Evolutionary conservation across 2,888 invertebrate genomes (phyloP).

Genomic region (Alentia gelatinosa): DNA sequence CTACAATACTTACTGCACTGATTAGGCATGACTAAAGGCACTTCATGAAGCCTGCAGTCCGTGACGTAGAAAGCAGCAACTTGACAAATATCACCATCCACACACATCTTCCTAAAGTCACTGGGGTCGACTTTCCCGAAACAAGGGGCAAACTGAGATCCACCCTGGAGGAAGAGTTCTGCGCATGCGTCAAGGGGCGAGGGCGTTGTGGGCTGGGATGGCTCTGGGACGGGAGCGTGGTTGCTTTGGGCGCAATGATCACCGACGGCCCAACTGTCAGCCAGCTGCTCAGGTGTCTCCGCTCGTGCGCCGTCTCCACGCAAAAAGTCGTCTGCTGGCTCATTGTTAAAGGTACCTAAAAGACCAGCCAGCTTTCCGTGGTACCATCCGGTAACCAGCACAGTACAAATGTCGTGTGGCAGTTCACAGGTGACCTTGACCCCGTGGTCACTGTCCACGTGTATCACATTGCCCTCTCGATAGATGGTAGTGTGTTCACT

Average conservation of each 20-base stretch:
- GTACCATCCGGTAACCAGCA: slow-evolving; percentile 92
- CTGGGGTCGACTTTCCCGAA: slow-evolving; percentile 81
- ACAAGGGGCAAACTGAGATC: slow-evolving; percentile 84
- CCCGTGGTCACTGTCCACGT: slow-evolving; percentile 82
- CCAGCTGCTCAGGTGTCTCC: not conserved
- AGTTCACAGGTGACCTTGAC: slow-evolving; percentile 80
- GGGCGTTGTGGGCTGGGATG: slow-evolving; percentile 80
- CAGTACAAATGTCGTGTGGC: slow-evolving; percentile 84
- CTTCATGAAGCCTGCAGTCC: slow-evolving; percentile 84
- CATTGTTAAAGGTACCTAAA: slow-evolving; percentile 94
- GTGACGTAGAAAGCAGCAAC: slow-evolving; percentile 88
- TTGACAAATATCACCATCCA: slow-evolving; percentile 82
- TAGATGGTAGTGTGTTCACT: slow-evolving; percentile 78
- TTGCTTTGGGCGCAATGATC: slow-evolving; percentile 60
- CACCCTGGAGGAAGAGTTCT: slow-evolving; percentile 85
- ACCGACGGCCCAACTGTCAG: slow-evolving; percentile 64
- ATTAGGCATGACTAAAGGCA: slow-evolving; percentile 85
- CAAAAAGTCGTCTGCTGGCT: slow-evolving; percentile 89
- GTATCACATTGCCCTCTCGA: slow-evolving; percentile 77
- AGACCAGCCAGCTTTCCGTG: slow-evolving; percentile 93
- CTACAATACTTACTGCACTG: slow-evolving; percentile 83
- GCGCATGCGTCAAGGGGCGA: slow-evolving; percentile 86
- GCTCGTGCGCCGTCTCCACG: slow-evolving; percentile 77
- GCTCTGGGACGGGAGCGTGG: slow-evolving; percentile 39
- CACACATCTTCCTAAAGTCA: slow-evolving; percentile 87